Base-by-base conservation (phyloP, 2,113 vertebrate species). In the Peucedramus taeniatus region DNA sequence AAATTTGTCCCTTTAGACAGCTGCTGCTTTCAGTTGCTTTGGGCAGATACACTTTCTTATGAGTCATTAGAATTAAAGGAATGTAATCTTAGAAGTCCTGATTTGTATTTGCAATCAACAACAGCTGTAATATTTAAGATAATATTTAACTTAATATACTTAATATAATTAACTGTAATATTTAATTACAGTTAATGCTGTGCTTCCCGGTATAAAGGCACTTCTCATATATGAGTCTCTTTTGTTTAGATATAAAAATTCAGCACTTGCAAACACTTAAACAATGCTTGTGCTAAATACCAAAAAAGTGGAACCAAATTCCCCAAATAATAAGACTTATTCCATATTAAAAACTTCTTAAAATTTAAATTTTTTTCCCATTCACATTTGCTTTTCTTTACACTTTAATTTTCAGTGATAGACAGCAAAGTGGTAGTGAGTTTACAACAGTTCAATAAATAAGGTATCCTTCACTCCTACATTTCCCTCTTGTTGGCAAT, bases 71-170 rank as follows among this genome's bases (percentile, higher is more conserved):
- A 95, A 44, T 91, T 94, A 77, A 15, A 59, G 60, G 39, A 90
- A 65, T 50, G 30, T 71, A 80, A 63, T 90, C 71, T 65, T 74
- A 86, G 51, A 88, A 77, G 71, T 68, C 28, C 54, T 61, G 63
- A 65, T 95, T 70, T 70, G 70, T 94, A 91, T 96, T 83, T 93
- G 63, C 44, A 84, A 93, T 96, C 87, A 96, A 86, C 92, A 90
- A 63, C 13, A 76, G 33, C 74, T 91, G 47, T 89, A 79, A 65
- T 94, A 91, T 93, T 95, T 83, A 80, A 72, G 54, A n/a, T n/a
- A n/a, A n/a, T n/a, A n/a, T n/a, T n/a, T n/a, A n/a, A n/a, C n/a
- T n/a, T n/a, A n/a, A n/a, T n/a, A n/a, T n/a, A n/a, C n/a, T n/a
- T n/a, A n/a, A n/a, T n/a, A n/a, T n/a, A n/a, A n/a, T n/a, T n/a